These are phyloP conservation scores for Eufriesea mexicana DNA, from an alignment of 1,140 invertebrate species.

Conservation along the genomic window DNA sequence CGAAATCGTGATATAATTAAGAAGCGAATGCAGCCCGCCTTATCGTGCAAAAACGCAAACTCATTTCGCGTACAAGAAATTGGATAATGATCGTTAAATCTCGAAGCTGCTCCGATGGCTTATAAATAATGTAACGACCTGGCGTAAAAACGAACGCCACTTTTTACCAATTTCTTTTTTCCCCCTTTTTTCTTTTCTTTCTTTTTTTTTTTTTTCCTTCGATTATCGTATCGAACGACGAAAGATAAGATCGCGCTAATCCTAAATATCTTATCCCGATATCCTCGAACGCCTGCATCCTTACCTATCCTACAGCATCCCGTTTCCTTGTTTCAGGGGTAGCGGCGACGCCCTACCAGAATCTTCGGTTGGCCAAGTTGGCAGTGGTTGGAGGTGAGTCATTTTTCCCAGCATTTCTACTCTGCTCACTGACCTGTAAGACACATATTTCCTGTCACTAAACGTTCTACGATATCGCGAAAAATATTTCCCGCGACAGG, in stretches of 20 bases:
- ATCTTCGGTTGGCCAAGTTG: slow-evolving; percentile 80
- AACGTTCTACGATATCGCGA: not conserved
- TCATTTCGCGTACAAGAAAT: not conserved
- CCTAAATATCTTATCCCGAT: slow-evolving; percentile 24
- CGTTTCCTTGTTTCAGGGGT: slow-evolving; percentile 82
- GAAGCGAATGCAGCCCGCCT: not conserved
- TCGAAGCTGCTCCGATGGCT: not conserved
- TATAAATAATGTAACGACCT: not conserved
- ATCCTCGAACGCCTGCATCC: slow-evolving; percentile 55
- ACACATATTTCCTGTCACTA: not conserved
- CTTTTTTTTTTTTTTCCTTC: not conserved
- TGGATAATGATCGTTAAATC: not conserved
- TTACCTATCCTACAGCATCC: slow-evolving; percentile 76
- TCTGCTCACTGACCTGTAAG: slow-evolving; percentile 17
- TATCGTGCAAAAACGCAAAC: not conserved
- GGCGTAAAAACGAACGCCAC: not conserved
- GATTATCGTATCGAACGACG: not conserved
- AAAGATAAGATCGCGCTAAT: slow-evolving; percentile 9
- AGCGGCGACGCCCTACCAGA: slow-evolving; percentile 81
- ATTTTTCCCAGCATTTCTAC: slow-evolving; percentile 55
- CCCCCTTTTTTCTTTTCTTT: not conserved
- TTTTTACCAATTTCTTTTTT: no score
- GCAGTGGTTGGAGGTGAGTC: slow-evolving; percentile 84
- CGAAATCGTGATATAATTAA: slow-evolving; percentile 1
- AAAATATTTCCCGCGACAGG: not conserved